Conservation (phyloP, 1,140 invertebrate species). For the Hylaeus volcanicus region DNA sequence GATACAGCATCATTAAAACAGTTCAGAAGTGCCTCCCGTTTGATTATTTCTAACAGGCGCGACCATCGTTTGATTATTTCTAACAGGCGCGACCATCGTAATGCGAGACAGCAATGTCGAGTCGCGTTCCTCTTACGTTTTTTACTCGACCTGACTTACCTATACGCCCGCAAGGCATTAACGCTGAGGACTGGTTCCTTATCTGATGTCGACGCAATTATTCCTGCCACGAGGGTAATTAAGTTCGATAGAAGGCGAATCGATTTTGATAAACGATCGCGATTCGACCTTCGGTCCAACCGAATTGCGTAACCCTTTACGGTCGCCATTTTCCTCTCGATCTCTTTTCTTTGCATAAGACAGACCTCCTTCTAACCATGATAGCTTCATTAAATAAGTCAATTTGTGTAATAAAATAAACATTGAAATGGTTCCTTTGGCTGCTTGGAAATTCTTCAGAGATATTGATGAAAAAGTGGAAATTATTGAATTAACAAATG, state of each 20-base stretch:
- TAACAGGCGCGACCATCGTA: conserved; percentile 7
- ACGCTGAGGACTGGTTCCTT: conserved; percentile 38
- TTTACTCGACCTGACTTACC: conserved; percentile 9
- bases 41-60: conserved; percentile 12
- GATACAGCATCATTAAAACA: neutral
- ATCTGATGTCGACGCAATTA: conserved; percentile 51
- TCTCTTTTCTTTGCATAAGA: neutral
- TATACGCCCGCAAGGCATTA: conserved; percentile 9
- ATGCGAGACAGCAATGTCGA: neutral
- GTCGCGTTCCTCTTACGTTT: conserved; percentile 28
- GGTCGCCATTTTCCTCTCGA: neutral
- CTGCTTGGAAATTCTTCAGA: no score
- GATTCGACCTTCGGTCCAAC: neutral
- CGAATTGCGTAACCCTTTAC: conserved; percentile 17
- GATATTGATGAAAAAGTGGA: no score
- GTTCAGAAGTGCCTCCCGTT: neutral
- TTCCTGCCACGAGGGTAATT: conserved; percentile 42
- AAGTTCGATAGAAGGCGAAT: conserved; percentile 28
- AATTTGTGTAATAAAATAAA: no score
- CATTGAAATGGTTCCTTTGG: no score
- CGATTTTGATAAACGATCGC: conserved; percentile 40
- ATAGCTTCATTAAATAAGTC: no score
- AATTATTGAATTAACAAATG: no score
- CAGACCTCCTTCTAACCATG: neutral
- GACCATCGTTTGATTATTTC: neutral